These are phyloP conservation scores for Saturnia japonica DNA, from an alignment of 2,888 invertebrate species.

Conservation along the genomic window DNA sequence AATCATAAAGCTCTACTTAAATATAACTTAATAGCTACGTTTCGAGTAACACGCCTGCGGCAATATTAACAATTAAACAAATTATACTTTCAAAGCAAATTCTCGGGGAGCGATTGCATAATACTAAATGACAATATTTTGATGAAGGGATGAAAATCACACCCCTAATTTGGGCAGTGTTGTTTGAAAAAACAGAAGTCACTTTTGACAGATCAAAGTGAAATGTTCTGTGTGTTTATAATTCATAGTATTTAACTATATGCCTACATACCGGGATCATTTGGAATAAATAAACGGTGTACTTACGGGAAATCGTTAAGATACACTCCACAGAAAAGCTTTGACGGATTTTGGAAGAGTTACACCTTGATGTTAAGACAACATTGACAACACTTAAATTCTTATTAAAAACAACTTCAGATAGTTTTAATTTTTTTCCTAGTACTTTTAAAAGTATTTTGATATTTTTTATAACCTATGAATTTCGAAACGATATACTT, in stretches of 20 bases:
- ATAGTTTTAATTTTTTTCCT: too few species aligned
- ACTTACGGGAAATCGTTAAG: too few species aligned
- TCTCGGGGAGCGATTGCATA: constrained; percentile 43
- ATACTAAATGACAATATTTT: constrained; percentile 53
- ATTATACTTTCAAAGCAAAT: constrained; percentile 47
- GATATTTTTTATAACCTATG: too few species aligned
- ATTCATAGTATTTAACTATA: not conserved
- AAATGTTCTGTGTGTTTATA: not conserved
- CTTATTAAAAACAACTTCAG: too few species aligned
- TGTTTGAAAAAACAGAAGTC: constrained; percentile 11
- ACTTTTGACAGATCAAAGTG: constrained; percentile 11
- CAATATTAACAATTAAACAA: constrained; percentile 50
- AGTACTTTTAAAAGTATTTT: too few species aligned
- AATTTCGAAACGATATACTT: too few species aligned
- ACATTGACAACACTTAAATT: too few species aligned
- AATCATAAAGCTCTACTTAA: not conserved
- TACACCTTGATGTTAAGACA: too few species aligned
- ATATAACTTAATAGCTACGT: constrained; percentile 16
- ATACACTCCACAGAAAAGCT: too few species aligned
- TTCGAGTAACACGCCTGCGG: constrained; percentile 42
- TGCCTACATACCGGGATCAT: too few species aligned
- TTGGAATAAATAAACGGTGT: too few species aligned
- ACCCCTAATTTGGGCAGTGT: constrained; percentile 27
- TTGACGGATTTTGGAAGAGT: too few species aligned
- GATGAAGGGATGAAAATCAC: constrained; percentile 30